Percentiles rank a stretch among this genome's conserved stretches.
Evolutionary conservation across 2,113 vertebrate species (phyloP).

Genomic region (Catagonus wagneri): DNA sequence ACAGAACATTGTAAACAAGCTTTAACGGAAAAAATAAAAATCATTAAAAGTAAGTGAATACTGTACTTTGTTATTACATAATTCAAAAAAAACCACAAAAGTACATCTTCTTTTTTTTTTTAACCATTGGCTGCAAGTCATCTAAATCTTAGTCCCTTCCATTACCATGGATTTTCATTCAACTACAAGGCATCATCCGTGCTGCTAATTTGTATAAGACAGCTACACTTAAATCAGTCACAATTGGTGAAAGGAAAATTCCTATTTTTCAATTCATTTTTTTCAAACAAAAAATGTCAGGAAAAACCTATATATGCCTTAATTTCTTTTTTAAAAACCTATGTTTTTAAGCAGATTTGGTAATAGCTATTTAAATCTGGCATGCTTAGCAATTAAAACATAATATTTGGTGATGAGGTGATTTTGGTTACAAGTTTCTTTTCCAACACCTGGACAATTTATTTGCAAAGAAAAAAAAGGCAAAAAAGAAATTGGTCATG

Average conservation of each 20-base stretch:
- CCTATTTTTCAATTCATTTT: slow-evolving; percentile 39
- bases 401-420: slow-evolving; percentile 77
- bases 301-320: not conserved
- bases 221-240: slow-evolving; percentile 12
- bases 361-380: slow-evolving; percentile 39
- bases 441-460: slow-evolving; percentile 59
- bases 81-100: not conserved
- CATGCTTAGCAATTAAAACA: slow-evolving; percentile 68
- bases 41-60: no score
- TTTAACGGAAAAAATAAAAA: no score
- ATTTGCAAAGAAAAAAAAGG: slow-evolving; percentile 47
- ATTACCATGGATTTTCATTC: not conserved
- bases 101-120: not conserved
- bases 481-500: slow-evolving; percentile 67
- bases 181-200: not conserved
- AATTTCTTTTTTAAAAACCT: slow-evolving; percentile 61
- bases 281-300: slow-evolving; percentile 37
- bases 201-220: not conserved
- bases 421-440: slow-evolving; percentile 64
- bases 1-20: no score
- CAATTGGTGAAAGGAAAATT: slow-evolving; percentile 28
- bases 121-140: not conserved
- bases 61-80: no score
- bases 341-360: slow-evolving; percentile 30
- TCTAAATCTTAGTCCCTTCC: not conserved